phyloP scores from a whole-genome alignment of 2,797 vertebrate species.

The Peromyscus melanophrys region DNA sequence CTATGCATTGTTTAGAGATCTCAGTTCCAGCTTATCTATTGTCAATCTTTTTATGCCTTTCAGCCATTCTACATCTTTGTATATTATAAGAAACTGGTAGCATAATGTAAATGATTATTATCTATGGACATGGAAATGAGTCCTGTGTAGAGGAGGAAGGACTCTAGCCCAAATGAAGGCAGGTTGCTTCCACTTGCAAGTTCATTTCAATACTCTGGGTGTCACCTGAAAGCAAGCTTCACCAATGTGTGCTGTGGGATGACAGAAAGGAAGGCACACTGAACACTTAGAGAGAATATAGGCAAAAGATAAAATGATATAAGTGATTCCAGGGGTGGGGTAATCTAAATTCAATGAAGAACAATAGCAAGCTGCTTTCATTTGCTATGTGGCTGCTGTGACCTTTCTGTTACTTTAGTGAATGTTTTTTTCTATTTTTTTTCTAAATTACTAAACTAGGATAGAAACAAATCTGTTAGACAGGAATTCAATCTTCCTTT shows the following conservation, averaged over 20 bases:
- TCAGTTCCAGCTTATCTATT: not conserved
- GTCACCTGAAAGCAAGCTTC: not conserved
- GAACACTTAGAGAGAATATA: not conserved
- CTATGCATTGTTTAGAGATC: not conserved
- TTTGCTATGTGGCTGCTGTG: not conserved
- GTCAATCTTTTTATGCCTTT: constrained; percentile 45
- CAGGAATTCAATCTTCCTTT: constrained; percentile 33
- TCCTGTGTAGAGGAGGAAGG: not conserved
- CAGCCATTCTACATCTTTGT: not conserved
- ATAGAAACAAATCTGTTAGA: constrained; percentile 54
- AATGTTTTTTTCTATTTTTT: not conserved
- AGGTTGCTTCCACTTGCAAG: constrained; percentile 28
- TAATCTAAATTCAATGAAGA: constrained; percentile 57
- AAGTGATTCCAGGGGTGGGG: not conserved
- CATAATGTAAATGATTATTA: constrained; percentile 45
- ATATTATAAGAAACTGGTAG: constrained; percentile 38
- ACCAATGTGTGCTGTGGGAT: not conserved
- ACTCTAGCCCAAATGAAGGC: fast-evolving
- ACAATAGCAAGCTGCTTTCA: constrained; percentile 50
- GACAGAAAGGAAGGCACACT: constrained; percentile 5
- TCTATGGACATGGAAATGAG: not conserved
- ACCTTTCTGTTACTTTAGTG: constrained; percentile 44
- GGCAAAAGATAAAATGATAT: not conserved
- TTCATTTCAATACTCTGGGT: constrained; percentile 4
- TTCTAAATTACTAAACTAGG: constrained; percentile 11